Percentiles rank a stretch among this genome's conserved stretches.
Evolutionary conservation across 2,113 vertebrate species (phyloP).

Genomic region (Azemiops feae): DNA sequence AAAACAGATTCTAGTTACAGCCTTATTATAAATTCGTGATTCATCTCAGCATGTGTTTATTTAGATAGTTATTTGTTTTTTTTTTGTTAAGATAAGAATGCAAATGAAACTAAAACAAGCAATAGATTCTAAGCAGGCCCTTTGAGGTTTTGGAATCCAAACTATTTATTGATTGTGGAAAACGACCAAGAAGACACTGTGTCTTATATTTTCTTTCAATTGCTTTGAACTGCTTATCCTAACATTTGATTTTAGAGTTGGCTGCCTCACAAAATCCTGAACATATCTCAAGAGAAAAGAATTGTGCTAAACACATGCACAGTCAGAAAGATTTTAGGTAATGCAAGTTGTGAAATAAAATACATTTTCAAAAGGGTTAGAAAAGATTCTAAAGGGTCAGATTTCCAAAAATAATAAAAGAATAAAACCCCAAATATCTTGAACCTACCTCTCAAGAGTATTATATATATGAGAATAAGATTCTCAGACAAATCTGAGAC

Average conservation of each 20-base stretch:
- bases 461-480: slow-evolving; percentile 21
- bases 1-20: not conserved
- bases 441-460: not conserved
- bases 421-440: not conserved
- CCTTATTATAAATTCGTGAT: slow-evolving; percentile 32
- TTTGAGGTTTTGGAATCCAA: slow-evolving; percentile 30
- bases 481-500: not conserved
- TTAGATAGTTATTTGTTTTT: slow-evolving; percentile 4
- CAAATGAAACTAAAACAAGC: slow-evolving; percentile 47
- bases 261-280: not conserved
- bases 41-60: slow-evolving; percentile 39
- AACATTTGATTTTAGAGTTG: slow-evolving; percentile 27
- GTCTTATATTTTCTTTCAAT: slow-evolving; percentile 34
- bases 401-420: slow-evolving; percentile 30
- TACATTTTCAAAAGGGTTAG: slow-evolving; percentile 17
- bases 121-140: slow-evolving; percentile 25
- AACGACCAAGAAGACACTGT: slow-evolving; percentile 38
- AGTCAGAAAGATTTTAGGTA: slow-evolving; percentile 32
- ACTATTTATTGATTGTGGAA: slow-evolving; percentile 46
- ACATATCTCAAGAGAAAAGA: slow-evolving; percentile 29
- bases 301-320: slow-evolving; percentile 16
- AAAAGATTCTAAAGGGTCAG: not conserved
- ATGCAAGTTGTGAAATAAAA: slow-evolving; percentile 37
- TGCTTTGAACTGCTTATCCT: slow-evolving; percentile 10
- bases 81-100: slow-evolving; percentile 15